phyloP scores from a whole-genome alignment of 2,888 invertebrate species.

The Andrena camellia region DNA sequence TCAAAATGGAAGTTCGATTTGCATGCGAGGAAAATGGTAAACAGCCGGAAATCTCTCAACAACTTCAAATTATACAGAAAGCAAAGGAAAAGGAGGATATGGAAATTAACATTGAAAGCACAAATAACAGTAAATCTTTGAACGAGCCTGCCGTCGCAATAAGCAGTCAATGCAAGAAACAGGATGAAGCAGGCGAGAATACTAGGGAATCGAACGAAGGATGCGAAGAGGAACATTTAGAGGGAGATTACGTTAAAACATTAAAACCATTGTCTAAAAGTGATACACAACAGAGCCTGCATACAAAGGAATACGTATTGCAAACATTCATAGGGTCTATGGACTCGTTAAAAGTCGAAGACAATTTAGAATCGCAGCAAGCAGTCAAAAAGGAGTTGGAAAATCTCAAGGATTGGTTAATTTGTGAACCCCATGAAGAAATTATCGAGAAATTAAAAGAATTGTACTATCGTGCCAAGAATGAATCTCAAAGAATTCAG shows the following conservation, averaged over 20 bases:
- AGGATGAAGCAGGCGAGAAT: conserved; percentile 59
- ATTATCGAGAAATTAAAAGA: conserved; percentile 77
- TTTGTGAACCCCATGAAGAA: conserved; percentile 76
- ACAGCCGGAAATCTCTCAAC: conserved; percentile 63
- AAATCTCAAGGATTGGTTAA: conserved; percentile 78
- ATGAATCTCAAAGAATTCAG: conserved; percentile 87
- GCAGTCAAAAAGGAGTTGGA: conserved; percentile 77
- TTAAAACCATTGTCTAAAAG: conserved; percentile 75
- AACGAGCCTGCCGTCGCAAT: neutral
- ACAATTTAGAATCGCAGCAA: conserved; percentile 74
- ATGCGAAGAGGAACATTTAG: conserved; percentile 68
- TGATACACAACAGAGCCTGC: conserved; percentile 65
- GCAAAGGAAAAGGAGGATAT: conserved; percentile 36
- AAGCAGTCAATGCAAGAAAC: conserved; percentile 37
- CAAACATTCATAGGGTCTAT: conserved; percentile 75
- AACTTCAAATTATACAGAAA: conserved; percentile 50
- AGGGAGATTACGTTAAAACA: conserved; percentile 78
- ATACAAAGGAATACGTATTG: conserved; percentile 76
- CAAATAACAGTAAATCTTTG: neutral
- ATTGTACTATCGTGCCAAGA: conserved; percentile 78
- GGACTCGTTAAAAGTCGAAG: conserved; percentile 75
- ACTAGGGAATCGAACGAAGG: conserved; percentile 64
- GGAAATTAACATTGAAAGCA: conserved; percentile 2
- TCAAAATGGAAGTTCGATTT: conserved; percentile 76
- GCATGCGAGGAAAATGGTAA: conserved; percentile 69